Evolutionary conservation across 1,140 invertebrate species (phyloP).

Genomic region (Leptinotarsa undecemlineata): DNA sequence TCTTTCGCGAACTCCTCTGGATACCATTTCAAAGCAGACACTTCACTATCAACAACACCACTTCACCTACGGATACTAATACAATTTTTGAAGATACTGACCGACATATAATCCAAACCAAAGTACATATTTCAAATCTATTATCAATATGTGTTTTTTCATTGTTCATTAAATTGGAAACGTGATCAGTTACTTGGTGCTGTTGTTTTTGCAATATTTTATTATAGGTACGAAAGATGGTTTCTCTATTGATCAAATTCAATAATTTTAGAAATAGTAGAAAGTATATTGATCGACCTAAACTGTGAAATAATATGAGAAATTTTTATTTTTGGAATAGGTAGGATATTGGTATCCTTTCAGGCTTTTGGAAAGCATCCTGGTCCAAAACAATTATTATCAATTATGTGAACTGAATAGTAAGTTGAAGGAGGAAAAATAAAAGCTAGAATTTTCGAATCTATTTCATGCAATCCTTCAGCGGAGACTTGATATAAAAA

Average conservation of each 20-base stretch:
- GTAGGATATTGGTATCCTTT: neutral
- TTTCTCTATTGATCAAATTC: neutral
- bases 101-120: neutral
- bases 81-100: neutral
- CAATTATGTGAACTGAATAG: neutral
- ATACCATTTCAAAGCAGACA: neutral
- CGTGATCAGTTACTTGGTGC: neutral
- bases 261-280: neutral
- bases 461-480: too few relatives aligned
- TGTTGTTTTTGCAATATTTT: neutral
- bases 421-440: neutral
- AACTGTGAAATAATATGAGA: neutral
- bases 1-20: neutral
- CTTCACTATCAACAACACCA: neutral
- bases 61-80: neutral
- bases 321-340: neutral
- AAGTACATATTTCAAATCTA: neutral
- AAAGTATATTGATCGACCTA: neutral
- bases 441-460: neutral
- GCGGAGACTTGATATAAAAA: too few relatives aligned
- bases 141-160: neutral
- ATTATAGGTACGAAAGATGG: neutral
- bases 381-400: neutral
- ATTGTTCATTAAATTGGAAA: neutral
- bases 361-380: neutral